Evolutionary conservation across 2,888 invertebrate species (phyloP).

Genomic region (Eristalinus sepulchralis): DNA sequence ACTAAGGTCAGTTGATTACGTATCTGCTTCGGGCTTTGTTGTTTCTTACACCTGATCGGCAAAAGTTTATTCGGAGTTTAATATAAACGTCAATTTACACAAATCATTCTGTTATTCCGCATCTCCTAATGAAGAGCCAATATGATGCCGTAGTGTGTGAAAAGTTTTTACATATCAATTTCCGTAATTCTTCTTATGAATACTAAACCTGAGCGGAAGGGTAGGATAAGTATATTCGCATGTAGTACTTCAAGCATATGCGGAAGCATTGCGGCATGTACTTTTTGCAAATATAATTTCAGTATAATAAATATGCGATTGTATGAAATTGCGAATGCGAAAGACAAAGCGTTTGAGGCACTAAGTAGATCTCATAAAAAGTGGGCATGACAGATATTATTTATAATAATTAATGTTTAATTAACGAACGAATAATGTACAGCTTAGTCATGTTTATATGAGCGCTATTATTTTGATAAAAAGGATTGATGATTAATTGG

Average conservation of each 20-base stretch:
- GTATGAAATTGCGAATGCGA: background rate
- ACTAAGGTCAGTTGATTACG: conserved; percentile 61
- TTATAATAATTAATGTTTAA: background rate
- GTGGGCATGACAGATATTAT: background rate
- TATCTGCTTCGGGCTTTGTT: conserved; percentile 2
- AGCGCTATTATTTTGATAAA: too few species aligned
- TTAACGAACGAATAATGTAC: too few species aligned
- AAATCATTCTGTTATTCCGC: conserved; percentile 34
- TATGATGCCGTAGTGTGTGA: background rate
- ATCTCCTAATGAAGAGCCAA: conserved; percentile 25
- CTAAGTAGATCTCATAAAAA: background rate
- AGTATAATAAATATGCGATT: background rate
- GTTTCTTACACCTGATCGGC: conserved; percentile 2
- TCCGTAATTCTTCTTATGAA: conserved; percentile 61
- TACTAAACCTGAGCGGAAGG: conserved; percentile 29
- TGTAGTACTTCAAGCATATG: background rate
- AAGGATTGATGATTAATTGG: too few species aligned
- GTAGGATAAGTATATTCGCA: background rate
- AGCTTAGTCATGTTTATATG: too few species aligned
- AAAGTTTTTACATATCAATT: conserved; percentile 36
- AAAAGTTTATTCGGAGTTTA: conserved; percentile 9
- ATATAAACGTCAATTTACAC: conserved; percentile 29
- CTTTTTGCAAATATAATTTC: background rate
- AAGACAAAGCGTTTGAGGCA: background rate
- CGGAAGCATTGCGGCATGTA: background rate